Evolutionary conservation across 2,888 invertebrate species (phyloP), one percentile per base, ranked within the genome.

Genomic region (Horisme vitalbata): DNA sequence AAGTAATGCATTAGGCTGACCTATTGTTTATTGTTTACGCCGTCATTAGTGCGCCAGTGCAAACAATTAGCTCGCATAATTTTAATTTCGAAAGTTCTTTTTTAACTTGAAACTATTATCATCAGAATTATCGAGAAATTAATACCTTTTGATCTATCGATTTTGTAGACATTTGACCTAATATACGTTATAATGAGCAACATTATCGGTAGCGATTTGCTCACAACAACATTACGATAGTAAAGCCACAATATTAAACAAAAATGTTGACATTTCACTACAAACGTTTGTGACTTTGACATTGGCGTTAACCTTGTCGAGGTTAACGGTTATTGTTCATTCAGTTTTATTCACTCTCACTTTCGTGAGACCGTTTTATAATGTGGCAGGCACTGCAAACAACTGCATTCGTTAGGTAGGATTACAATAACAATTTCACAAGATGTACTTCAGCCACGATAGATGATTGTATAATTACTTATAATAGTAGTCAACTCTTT

Each of bases 271-370:
- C 20, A 12, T 32, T 27, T 38, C 12, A 28, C 7, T 24, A 39
- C 14, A n/a, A 33, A 37, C 18, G 18, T 18, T 39, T n/a, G 26
- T 45, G 30, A 33, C 23, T 15, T 37, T 32, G 15, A 38, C 28
- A 38, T 33, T 33, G 38, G 9, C 23, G 12, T 28, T 28, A 33
- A 28, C 28, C 30, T 45, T 39, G 33, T 18, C 32, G 24, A 32
- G 27, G 38, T 28, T 33, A 30, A 12, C 28, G 5, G 28, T 45
- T 38, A 18, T 45, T 13, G 30, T 10, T 30, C 24, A 31, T 30
- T 39, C 20, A 20, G 27, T 34, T 28, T 20, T 10, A 32, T 12
- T 18, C 5, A 30, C 38, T 23, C 14, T 32, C 8, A 3, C 13
- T 20, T 30, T n/a, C 11, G 21, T 14, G 12, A 5, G 10, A 13